Base-by-base conservation (phyloP, 35 echinoderm and acorn worm species). In the Ptychodera flava region DNA sequence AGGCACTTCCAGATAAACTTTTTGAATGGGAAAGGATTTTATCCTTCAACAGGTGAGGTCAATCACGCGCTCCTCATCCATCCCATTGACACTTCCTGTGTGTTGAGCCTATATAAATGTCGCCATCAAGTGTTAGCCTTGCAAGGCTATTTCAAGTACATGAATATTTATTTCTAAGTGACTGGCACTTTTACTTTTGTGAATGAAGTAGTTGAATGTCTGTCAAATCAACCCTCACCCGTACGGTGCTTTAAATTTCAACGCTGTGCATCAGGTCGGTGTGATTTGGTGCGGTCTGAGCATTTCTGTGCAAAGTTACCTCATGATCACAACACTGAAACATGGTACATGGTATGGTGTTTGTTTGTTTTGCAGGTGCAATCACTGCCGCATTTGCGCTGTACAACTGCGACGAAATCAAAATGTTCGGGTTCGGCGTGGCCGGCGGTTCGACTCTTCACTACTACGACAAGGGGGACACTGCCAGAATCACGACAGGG, bases 371-470 rank as follows among this genome's bases (percentile, higher is more conserved):
- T 12, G 22, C 45, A 64, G 89, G 89, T 16, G 77, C 77, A 22
- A 15, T 86, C 6, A 76, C 1, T 1, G 78, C 78, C 1, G 36
- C 83, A 22, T 16, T 90, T 30, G 82, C 88, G 1, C 31, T 79
- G 22, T 81, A 90, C 22, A 15, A 78, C 29, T 90, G 88, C 38
- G 88, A 90, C 77, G 88, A 90, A 32, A 81, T 90, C n/a, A 29
- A 30, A 16, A 37, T 90, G 22, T 90, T 84, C 36, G 88, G 88
- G 0, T 90, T 78, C 37, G 88, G 88, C 10, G 83, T 85, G 35
- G 32, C 77, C 31, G 64, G 1, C 33, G n/a, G 34, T 22, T 85
- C 76, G 28, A 85, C 81, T 15, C n/a, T 85, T 2, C 88, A 90
- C 78, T 90, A 90, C 77, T 90, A 90, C 33, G 82, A 90, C 82